Evolutionary conservation across 2,113 vertebrate genomes (phyloP).

Genomic region (Alligator mississippiensis): DNA sequence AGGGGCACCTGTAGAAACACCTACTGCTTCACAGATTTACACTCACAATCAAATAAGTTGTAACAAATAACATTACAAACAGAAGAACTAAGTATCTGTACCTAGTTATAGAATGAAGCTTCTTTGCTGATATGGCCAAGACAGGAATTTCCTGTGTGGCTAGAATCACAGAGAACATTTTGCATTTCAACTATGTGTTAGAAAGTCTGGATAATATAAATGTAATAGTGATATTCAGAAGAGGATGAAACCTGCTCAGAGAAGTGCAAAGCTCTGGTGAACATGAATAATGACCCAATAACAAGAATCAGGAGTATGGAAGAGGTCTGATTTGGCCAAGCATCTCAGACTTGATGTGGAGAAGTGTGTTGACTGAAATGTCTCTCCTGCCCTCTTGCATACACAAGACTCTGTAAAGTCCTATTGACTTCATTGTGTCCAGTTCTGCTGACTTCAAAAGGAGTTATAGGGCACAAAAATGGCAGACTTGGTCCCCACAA

Average conservation of each 20-base stretch:
- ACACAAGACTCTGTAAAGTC: not conserved
- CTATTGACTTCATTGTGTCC: not conserved
- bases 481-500: not conserved
- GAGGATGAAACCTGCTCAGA: not conserved
- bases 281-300: not conserved
- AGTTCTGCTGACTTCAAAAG: conserved; percentile 2
- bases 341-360: not conserved
- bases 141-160: not conserved
- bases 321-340: not conserved
- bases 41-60: not conserved
- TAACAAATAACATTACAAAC: not conserved
- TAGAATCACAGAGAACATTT: not conserved
- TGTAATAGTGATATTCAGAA: not conserved
- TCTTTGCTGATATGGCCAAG: not conserved
- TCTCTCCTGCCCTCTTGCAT: not conserved
- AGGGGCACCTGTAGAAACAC: not conserved
- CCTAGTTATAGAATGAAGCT: not conserved
- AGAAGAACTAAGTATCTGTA: not conserved
- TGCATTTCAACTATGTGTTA: not conserved
- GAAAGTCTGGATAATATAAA: not conserved
- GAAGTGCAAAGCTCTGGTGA: not conserved
- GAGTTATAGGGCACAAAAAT: not conserved
- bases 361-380: not conserved
- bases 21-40: not conserved
- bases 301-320: not conserved